Evolutionary conservation across 2,113 vertebrate genomes (phyloP), one percentile per base, ranked within the genome.

Genomic region (Nothoprocta perdicaria): DNA sequence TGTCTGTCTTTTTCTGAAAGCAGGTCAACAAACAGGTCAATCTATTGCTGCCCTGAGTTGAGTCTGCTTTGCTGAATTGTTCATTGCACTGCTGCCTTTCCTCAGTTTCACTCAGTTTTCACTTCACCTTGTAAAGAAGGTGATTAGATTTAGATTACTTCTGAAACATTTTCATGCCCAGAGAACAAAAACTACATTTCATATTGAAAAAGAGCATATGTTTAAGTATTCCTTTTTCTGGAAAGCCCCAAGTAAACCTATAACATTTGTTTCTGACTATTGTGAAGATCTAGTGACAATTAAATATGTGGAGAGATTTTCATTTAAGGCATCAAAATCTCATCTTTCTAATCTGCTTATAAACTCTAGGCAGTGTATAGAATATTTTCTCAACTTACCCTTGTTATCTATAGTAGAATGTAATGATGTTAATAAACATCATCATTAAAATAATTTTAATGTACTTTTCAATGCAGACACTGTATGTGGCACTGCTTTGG

Each of bases 11-110:
- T 65, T 87, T 79, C 4, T 1, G 26, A 82, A 89, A 62, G 29
- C 40, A 62, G 81, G 80, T 89, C 85, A 94, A 61, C 74, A 38
- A 80, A 65, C 9, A 33, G 79, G 71, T 92, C 82, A 84, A 40
- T 67, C 81, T 87, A 76, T 94, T 91, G 86, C 66, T 78, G 55
- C 27, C 40, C n/a, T 40, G 50, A 84, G 88, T 66, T 66, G n/a
- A 63, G 40, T 55, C 43, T 74, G 26, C 48, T 71, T 71, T 68
- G 65, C 80, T 29, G 16, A 86, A 84, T 77, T 76, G 7, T 82
- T 94, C 48, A 2, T 57, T 76, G 57, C 18, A 46, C 40, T 50
- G 33, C 14, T 26, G 27, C 12, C 21, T 43, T 23, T 52, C 21
- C 33, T 90, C 31, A 55, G 26, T 78, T 91, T 91, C 29, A 26